Evolutionary conservation across 1,140 invertebrate species (phyloP).

Genomic region (Listronotus bonariensis): DNA sequence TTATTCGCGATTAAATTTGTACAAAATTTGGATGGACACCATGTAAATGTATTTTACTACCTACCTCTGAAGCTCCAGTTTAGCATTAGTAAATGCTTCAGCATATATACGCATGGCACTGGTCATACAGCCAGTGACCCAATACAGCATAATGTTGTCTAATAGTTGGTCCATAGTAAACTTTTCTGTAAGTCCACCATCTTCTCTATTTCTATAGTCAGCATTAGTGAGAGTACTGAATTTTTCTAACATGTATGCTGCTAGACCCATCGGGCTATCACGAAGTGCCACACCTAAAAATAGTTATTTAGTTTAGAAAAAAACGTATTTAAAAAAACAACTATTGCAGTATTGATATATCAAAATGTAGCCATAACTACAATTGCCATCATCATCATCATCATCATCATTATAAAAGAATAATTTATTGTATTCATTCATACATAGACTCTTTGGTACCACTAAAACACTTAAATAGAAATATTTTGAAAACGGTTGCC

Average conservation of each 20-base stretch:
- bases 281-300: conserved; percentile 63
- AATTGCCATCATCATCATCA: no score
- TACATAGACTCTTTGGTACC: no score
- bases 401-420: no score
- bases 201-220: conserved; percentile 59
- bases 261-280: conserved; percentile 74
- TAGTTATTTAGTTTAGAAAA: not conserved
- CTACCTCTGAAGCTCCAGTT: conserved; percentile 57
- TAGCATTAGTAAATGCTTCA: conserved; percentile 61
- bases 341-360: not conserved
- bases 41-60: no score
- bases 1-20: no score
- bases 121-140: conserved; percentile 75
- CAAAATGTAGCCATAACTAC: no score
- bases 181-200: conserved; percentile 73
- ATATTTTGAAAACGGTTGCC: no score
- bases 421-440: no score
- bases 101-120: conserved; percentile 77
- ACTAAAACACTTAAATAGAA: no score
- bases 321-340: not conserved
- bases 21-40: no score
- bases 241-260: conserved; percentile 86
- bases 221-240: conserved; percentile 76
- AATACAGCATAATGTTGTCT: conserved; percentile 91
- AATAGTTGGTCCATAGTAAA: conserved; percentile 76